Conservation (phyloP, 2,113 vertebrate genomes). For the Lepisosteus oculatus region DNA sequence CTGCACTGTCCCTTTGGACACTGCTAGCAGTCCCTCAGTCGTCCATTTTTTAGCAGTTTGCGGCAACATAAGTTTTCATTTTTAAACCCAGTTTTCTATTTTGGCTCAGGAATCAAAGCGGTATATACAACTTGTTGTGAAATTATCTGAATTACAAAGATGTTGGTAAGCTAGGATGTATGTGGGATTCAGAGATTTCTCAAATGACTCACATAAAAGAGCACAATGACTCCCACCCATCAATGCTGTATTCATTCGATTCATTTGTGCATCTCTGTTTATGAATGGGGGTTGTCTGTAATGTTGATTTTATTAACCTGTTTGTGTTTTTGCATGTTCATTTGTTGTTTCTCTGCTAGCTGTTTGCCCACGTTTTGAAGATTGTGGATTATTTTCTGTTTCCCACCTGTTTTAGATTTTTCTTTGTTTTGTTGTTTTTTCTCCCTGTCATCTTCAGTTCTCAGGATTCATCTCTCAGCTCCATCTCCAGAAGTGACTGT, state of each 20-base stretch:
- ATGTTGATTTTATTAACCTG: not conserved
- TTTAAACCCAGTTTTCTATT: no score
- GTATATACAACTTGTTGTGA: no score
- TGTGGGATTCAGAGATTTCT: no score
- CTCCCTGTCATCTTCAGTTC: conserved; percentile 63
- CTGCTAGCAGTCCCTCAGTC: no score
- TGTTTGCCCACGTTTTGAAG: conserved; percentile 3
- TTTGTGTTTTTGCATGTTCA: not conserved
- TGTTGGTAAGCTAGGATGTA: no score
- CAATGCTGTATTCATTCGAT: not conserved
- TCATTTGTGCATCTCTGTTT: not conserved
- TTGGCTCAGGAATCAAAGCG: no score
- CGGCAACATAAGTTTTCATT: no score
- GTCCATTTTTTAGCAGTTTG: no score
- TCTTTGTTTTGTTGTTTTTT: conserved; percentile 30
- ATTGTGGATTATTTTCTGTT: conserved; percentile 11
- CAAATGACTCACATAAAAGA: no score
- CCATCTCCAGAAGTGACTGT: conserved; percentile 86
- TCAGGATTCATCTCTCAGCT: conserved; percentile 81
- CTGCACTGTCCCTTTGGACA: no score
- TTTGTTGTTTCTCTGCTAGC: not conserved
- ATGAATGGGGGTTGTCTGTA: not conserved
- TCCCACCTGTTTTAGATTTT: not conserved
- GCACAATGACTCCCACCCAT: no score
- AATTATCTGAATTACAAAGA: no score